Base-by-base conservation (phyloP, 2,888 invertebrate genomes). In the Acronicta psi region DNA sequence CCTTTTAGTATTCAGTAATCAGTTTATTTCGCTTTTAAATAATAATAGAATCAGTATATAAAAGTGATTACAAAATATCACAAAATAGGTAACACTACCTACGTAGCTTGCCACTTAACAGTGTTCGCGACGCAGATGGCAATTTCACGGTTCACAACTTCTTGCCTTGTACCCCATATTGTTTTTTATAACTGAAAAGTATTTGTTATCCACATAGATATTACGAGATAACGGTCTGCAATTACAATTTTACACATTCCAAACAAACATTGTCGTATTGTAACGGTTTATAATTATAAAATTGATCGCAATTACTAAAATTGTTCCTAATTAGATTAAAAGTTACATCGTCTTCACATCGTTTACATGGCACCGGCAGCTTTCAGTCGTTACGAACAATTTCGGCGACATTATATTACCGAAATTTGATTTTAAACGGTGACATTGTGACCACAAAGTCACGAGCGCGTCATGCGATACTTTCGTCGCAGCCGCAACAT, bases 361-460 rank as follows among this genome's bases (percentile, higher is more conserved):
- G 77, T 84, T 85, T 84, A 82, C 78, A 77, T 66, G 69, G 76
- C 71, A 75, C 68, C 69, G 77, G 81, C 80, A 86, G 82, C 81
- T 84, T 88, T 83, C 76, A 76, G 77, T 77, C 70, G 83, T 84
- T 85, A 79, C 61, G 72, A 72, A 82, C 81, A 88, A 88, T 87
- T 90, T 86, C 68, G 79, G 75, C 59, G 76, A 79, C 76, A 83
- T 84, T 85, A 84, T 84, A 80, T 84, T 84, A 82, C 85, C 83
- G 75, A 89, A 93, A 91, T 91, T 91, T 89, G 90, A 90, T 92
- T 92, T 89, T 89, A 91, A 93, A 89, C 82, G 86, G 86, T 77
- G 90, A 88, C 90, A 90, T 85, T 89, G 87, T 82, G 85, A 93
- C 92, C 93, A 82, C 93, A 93, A 83, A 75, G 90, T 88, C 88